These are phyloP conservation scores for Drosophila kohkoa DNA, from an alignment of 1,140 invertebrate species.

Conservation along the genomic window DNA sequence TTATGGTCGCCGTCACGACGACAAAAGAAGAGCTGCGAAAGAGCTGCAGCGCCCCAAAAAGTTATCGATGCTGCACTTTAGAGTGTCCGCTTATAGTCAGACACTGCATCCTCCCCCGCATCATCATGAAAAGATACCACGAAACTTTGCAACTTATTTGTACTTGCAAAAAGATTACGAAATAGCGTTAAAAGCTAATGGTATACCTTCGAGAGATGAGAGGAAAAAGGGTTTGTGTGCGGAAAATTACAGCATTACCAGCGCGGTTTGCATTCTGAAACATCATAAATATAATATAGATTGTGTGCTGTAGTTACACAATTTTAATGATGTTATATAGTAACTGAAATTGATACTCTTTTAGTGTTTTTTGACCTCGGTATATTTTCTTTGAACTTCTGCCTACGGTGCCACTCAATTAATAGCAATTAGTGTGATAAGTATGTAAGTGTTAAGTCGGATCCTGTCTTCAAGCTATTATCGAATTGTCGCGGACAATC, in stretches of 20 bases:
- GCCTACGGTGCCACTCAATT: constrained; percentile 3
- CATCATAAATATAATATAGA: not conserved
- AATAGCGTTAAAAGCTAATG: constrained; percentile 66
- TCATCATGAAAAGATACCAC: constrained; percentile 12
- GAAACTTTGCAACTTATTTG: constrained; percentile 48
- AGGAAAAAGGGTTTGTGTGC: not conserved
- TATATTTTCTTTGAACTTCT: not conserved
- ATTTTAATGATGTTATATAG: too few relatives aligned
- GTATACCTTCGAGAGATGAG: not conserved
- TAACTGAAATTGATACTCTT: not conserved
- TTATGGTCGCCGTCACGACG: constrained; percentile 38
- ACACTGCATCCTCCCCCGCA: not conserved
- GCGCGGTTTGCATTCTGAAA: not conserved
- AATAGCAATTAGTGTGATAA: constrained; percentile 23
- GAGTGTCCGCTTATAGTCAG: constrained; percentile 43
- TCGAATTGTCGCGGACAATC: constrained; percentile 38
- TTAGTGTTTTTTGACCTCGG: not conserved
- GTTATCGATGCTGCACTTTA: constrained; percentile 76
- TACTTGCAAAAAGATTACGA: constrained; percentile 53
- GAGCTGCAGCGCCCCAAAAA: constrained; percentile 59
- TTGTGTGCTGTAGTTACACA: not conserved
- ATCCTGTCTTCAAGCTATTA: constrained; percentile 18
- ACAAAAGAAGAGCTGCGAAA: constrained; percentile 31
- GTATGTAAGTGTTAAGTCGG: constrained; percentile 5
- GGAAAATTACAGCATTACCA: not conserved